Percentiles rank a stretch among this genome's conserved stretches.
Evolutionary conservation across 2,113 vertebrate species (phyloP).

Genomic region (Genyomyrus donnyi): DNA sequence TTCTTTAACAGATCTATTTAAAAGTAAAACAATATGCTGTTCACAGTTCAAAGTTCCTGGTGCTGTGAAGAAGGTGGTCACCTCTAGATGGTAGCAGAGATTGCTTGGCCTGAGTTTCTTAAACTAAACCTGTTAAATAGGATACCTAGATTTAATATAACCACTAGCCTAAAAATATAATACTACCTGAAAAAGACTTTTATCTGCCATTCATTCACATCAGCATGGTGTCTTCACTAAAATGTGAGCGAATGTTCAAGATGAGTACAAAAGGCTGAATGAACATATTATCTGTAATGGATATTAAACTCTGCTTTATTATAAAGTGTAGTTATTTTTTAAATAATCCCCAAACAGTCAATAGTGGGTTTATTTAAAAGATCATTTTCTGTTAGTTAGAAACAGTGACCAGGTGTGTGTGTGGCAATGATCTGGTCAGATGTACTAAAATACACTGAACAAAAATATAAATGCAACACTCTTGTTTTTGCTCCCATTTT

Average conservation of each 20-base stretch:
- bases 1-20: background rate
- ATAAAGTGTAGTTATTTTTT: background rate
- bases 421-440: background rate
- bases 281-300: background rate
- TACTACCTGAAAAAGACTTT: background rate
- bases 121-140: background rate
- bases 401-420: background rate
- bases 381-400: background rate
- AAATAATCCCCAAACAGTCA: background rate
- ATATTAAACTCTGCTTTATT: background rate
- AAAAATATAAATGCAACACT: too few relatives aligned
- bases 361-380: background rate
- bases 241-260: background rate
- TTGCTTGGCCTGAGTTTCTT: background rate
- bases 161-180: background rate
- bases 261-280: background rate
- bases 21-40: background rate
- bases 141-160: background rate
- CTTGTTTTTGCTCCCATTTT: too few relatives aligned
- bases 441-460: background rate
- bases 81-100: slow-evolving; percentile 7
- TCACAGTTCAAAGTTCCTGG: background rate
- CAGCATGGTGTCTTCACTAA: background rate
- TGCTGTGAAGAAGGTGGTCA: background rate
- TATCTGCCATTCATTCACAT: background rate